Evolutionary conservation across 2,113 vertebrate species (phyloP).

Genomic region (Nothocercus nigrocapillus): DNA sequence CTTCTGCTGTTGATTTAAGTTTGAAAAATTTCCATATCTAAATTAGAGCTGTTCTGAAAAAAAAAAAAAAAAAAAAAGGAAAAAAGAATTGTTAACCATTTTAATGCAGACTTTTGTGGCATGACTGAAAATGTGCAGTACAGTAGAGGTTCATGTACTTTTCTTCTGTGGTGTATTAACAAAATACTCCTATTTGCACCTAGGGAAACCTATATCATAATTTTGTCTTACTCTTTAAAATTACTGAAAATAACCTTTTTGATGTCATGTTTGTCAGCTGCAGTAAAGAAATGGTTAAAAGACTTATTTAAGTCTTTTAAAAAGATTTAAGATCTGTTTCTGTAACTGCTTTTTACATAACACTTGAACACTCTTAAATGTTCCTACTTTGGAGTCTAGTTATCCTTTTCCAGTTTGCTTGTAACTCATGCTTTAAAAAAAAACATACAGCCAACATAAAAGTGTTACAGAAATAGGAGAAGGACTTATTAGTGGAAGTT

Average conservation of each 20-base stretch:
- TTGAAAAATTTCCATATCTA: slow-evolving; percentile 27
- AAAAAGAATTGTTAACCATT: not conserved
- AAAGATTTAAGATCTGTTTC: not conserved
- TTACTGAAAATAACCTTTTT: not conserved
- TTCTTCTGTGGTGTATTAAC: not conserved
- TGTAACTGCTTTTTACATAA: not conserved
- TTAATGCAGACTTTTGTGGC: not conserved
- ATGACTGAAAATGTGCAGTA: not conserved
- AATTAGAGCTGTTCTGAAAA: slow-evolving; percentile 28
- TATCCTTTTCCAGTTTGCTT: not conserved
- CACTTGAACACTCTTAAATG: not conserved
- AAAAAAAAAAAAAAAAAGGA: not conserved
- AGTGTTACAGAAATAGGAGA: not conserved
- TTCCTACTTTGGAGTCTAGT: not conserved
- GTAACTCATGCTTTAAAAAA: not conserved
- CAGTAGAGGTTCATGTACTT: not conserved
- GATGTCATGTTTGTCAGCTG: not conserved
- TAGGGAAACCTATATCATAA: not conserved
- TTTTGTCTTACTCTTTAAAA: not conserved
- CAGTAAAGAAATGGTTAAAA: not conserved
- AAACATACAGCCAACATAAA: not conserved
- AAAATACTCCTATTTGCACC: not conserved
- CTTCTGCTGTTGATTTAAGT: slow-evolving; percentile 8
- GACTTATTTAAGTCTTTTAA: not conserved
- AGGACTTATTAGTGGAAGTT: not conserved